Percentiles rank a stretch among this genome's conserved stretches.
Evolutionary conservation across 2,888 invertebrate genomes (phyloP).

Genomic region (Cosmia trapezina): DNA sequence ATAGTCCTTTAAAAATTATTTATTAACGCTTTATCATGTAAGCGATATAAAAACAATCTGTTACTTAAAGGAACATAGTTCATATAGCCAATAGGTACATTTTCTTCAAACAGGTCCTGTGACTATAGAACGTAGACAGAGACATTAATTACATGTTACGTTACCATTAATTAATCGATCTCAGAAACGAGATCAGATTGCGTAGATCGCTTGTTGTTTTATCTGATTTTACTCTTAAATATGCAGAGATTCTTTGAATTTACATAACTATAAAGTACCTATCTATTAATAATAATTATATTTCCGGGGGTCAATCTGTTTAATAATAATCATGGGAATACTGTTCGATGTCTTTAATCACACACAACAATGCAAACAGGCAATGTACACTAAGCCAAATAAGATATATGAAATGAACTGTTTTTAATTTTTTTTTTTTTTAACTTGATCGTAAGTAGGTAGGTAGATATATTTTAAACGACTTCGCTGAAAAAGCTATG

Average conservation of each 20-base stretch:
- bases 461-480: neutral
- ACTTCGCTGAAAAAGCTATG: neutral
- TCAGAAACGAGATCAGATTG: slow-evolving; percentile 44
- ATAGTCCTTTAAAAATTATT: slow-evolving; percentile 14
- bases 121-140: slow-evolving; percentile 11
- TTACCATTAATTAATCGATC: slow-evolving; percentile 57
- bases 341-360: neutral
- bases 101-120: slow-evolving; percentile 51
- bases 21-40: slow-evolving; percentile 2
- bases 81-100: slow-evolving; percentile 26
- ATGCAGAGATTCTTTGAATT: neutral
- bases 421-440: too few relatives aligned
- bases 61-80: slow-evolving; percentile 1
- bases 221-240: slow-evolving; percentile 29
- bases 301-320: neutral
- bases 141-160: slow-evolving; percentile 58
- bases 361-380: too few relatives aligned
- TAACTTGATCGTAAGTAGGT: neutral
- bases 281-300: neutral
- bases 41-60: slow-evolving; percentile 29
- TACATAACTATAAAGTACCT: neutral
- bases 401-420: too few relatives aligned
- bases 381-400: too few relatives aligned
- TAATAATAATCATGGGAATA: neutral
- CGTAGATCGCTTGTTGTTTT: slow-evolving; percentile 34